These are phyloP conservation scores for Oasisia sp. DNA, from an alignment of 2,888 invertebrate species.

Conservation along the genomic window DNA sequence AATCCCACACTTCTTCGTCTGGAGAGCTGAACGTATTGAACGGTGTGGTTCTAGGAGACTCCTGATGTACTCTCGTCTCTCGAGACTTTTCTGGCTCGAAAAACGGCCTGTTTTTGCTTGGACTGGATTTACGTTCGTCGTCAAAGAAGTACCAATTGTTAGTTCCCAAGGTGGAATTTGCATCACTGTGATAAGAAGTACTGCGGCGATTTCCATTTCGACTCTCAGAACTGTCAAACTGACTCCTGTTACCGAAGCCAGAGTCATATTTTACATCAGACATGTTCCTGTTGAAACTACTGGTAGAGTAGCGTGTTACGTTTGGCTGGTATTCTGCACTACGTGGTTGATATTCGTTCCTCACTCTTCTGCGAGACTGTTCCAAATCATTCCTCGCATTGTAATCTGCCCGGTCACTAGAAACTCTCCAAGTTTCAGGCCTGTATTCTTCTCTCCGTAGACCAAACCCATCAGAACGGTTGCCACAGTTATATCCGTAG, in stretches of 20 bases:
- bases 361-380: neutral
- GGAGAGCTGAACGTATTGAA: neutral
- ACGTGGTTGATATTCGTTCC: neutral
- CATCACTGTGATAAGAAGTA: neutral
- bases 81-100: neutral
- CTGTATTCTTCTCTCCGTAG: neutral
- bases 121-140: neutral
- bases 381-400: neutral
- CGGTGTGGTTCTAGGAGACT: neutral
- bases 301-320: neutral
- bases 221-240: neutral
- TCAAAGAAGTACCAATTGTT: neutral
- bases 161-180: neutral
- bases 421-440: neutral
- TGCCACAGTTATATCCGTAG: neutral
- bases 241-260: neutral
- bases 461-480: neutral
- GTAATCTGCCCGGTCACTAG: neutral
- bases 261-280: neutral
- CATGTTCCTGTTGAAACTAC: neutral
- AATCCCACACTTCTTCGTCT: conserved; percentile 6
- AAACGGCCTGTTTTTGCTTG: neutral
- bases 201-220: neutral
- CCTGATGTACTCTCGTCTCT: neutral
- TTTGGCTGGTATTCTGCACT: neutral